These are phyloP conservation scores for Tricholaema leucomelas DNA, from an alignment of 2,113 vertebrate species.

Conservation along the genomic window DNA sequence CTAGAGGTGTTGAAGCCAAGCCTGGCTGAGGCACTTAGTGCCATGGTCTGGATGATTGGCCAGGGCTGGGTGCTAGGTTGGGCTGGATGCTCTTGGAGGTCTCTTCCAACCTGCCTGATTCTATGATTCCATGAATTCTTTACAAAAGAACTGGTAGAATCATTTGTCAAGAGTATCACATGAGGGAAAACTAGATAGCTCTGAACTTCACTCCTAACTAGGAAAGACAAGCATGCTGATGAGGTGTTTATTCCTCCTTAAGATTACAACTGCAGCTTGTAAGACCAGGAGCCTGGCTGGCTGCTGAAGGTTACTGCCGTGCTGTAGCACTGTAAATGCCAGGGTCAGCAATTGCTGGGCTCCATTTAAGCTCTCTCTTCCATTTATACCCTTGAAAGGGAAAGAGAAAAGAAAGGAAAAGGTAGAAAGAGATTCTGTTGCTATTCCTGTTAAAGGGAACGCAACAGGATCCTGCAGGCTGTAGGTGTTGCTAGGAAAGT, in stretches of 20 bases:
- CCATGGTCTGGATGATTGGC: too few relatives aligned
- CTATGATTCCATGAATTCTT: too few relatives aligned
- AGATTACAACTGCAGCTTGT: background rate
- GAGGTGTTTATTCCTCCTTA: constrained; percentile 4
- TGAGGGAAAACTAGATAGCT: background rate
- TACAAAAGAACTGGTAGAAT: background rate
- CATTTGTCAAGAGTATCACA: background rate
- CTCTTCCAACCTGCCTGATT: too few relatives aligned
- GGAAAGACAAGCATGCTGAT: background rate
- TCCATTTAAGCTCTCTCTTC: background rate
- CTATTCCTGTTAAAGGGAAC: constrained; percentile 50
- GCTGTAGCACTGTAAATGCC: background rate
- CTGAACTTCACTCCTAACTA: background rate
- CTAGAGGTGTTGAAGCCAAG: too few relatives aligned
- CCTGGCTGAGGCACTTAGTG: too few relatives aligned
- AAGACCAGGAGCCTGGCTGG: background rate
- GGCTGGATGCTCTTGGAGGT: too few relatives aligned
- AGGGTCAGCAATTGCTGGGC: constrained; percentile 22
- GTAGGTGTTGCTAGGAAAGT: constrained; percentile 58
- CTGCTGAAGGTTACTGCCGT: background rate
- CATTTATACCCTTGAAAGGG: constrained; percentile 17
- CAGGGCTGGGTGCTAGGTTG: too few relatives aligned
- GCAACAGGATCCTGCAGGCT: constrained; percentile 8
- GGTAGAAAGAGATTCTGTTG: constrained; percentile 30
- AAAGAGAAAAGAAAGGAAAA: background rate